Evolutionary conservation across 2,888 invertebrate species (phyloP), one percentile per base, ranked within the genome.

Genomic region (Pseudanteris insignis): DNA sequence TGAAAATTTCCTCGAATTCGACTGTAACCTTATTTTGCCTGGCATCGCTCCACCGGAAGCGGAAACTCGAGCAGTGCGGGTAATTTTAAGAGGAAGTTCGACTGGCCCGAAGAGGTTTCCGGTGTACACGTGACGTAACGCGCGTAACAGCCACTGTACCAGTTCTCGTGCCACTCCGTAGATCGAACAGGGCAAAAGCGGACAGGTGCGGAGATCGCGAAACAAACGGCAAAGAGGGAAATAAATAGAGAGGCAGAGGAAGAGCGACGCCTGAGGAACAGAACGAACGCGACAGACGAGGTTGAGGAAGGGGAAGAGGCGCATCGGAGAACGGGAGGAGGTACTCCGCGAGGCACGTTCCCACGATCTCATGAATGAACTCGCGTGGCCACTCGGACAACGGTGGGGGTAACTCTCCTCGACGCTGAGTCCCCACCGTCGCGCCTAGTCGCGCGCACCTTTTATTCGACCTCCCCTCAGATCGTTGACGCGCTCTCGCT

Each of bases 301-400:
- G 76, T 74, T 74, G 72, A 67, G 76, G 43, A 40, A 53, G 58
- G 55, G 59, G 69, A 14, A 10, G 25, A 14, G 40, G 8, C n/a
- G 48, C 14, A 33, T 40, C 75, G 79, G 76, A 75, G 74, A 72
- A 67, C 76, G 51, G 47, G 61, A 54, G 59, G 60, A 69, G 67
- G 68, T 70, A 68, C 68, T 67, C 67, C 71, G 69, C 69, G 68
- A 73, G 71, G 70, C 72, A 70, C 74, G 76, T 78, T 78, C 80
- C 79, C 78, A 80, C 79, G 80, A 80, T 78, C 77, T 78, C 76
- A 79, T 77, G 79, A 79, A 79, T 78, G 80, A 79, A 78, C 77
- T 77, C 78, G 80, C 78, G 79, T 79, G 79, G 79, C 77, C 71
- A 69, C 70, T 69, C 66, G 73, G 58, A n/a, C 64, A 63, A 38